These are phyloP conservation scores for Pediacus dermestoides DNA, from an alignment of 2,888 invertebrate genomes.

Conservation along the genomic window DNA sequence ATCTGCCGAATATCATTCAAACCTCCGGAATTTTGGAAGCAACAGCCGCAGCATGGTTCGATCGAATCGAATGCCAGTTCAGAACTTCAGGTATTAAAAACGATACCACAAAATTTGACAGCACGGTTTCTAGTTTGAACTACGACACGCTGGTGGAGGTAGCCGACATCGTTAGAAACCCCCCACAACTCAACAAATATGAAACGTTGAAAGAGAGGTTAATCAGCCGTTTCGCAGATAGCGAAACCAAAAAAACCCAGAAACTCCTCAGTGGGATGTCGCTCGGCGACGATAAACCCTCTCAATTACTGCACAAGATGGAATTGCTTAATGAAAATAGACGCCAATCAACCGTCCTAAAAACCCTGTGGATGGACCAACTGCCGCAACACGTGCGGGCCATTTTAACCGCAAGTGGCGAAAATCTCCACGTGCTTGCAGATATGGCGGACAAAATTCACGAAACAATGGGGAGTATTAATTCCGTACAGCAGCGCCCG, in stretches of 20 bases:
- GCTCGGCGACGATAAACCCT: background rate
- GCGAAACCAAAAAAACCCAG: background rate
- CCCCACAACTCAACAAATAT: background rate
- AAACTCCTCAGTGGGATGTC: background rate
- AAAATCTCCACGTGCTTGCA: conserved; percentile 1
- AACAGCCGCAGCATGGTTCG: conserved; percentile 2
- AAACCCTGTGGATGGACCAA: conserved; percentile 2
- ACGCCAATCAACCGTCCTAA: background rate
- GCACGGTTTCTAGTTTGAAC: conserved; percentile 1
- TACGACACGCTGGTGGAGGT: background rate
- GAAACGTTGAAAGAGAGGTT: background rate
- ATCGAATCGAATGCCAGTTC: conserved; percentile 3
- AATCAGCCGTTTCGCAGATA: background rate
- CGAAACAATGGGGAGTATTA: background rate
- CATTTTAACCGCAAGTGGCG: background rate
- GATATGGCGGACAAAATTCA: background rate
- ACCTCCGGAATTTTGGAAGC: conserved; percentile 5
- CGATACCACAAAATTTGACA: conserved; percentile 1
- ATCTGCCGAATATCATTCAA: background rate
- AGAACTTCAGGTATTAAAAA: background rate
- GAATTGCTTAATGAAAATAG: background rate
- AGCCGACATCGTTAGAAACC: conserved; percentile 1
- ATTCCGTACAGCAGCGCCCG: no score
- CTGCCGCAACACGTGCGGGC: background rate
- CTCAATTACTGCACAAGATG: conserved; percentile 3